Evolutionary conservation across 2,797 vertebrate species (phyloP), one percentile per base, ranked within the genome.

Genomic region (Nyctibius grandis): DNA sequence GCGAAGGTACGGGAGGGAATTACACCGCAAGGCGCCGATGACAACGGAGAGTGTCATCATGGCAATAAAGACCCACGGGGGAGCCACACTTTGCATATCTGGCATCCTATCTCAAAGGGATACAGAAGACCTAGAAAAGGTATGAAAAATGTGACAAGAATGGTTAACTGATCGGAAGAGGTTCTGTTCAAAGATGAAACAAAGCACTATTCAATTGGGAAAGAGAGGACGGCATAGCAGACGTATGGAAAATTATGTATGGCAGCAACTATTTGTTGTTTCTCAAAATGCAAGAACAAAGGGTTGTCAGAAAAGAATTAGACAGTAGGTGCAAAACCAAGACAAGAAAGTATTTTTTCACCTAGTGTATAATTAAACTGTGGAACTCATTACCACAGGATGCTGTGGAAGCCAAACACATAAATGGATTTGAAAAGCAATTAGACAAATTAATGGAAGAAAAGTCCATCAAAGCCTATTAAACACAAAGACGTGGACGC

Each of bases 371-470:
- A 94, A 96, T 96, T 91, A 94, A 94, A 96, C 70, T 7, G 74
- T 51, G 87, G 78, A 87, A 75, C 87, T 92, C 91, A 83, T 96
- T 96, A 95, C 67, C 56, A 69, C 63, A 19, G 79, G 79, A 91
- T 88, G 90, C 68, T n/a, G 81, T 34, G 31, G 87, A 53, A 95
- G 91, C 87, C 91, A 85, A 91, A 91, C 74, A 38, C 81, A 48
- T n/a, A 92, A 93, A 95, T 61, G 89, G 89, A 53, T 93, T 85
- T 65, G 51, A 89, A 93, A 96, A 84, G 91, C 94, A 95, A 95
- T 96, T 93, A 95, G 87, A 91, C 75, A 85, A 96, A 96, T 89
- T 95, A 92, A 94, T 77, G 89, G 85, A 44, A 92, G 89, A 61
- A 76, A 91, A 95, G 93, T 73, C 93, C 94, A 93, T 86, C 91